phyloP scores from a whole-genome alignment of 2,113 vertebrate genomes.

The Aplodontia rufa region DNA sequence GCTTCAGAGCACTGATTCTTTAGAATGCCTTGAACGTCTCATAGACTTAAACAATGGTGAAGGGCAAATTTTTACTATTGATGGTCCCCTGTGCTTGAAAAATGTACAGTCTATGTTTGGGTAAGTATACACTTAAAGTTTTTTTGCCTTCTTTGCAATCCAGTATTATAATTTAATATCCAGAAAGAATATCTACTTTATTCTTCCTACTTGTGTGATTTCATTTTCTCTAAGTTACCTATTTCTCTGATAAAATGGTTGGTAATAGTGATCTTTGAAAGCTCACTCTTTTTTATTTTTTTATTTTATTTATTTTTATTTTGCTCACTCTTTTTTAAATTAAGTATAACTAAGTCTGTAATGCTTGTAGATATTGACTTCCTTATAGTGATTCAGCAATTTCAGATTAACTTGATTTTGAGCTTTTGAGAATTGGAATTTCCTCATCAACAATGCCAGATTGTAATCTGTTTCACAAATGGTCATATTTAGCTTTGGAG shows the following conservation, averaged over 20 bases:
- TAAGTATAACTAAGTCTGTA: neutral
- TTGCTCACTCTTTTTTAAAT: no score
- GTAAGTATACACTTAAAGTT: constrained; percentile 80
- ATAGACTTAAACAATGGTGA: constrained; percentile 95
- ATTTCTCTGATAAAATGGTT: constrained; percentile 40
- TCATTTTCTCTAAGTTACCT: constrained; percentile 21
- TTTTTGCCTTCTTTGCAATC: constrained; percentile 33
- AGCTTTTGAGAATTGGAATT: constrained; percentile 36
- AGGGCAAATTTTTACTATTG: constrained; percentile 96
- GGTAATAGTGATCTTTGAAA: constrained; percentile 4
- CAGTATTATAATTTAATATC: constrained; percentile 21
- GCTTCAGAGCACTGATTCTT: constrained; percentile 94
- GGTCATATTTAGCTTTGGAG: constrained; percentile 21
- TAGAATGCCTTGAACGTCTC: constrained; percentile 95
- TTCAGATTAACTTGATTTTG: constrained; percentile 24
- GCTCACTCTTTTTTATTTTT: neutral
- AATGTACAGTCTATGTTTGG: constrained; percentile 99
- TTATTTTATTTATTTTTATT: no score
- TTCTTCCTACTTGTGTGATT: constrained; percentile 17
- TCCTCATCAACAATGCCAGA: constrained; percentile 34
- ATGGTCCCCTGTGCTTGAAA: constrained; percentile 96
- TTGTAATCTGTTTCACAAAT: constrained; percentile 50
- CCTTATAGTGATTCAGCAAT: neutral
- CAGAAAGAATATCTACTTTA: neutral
- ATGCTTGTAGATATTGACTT: neutral